A percentile compares a stretch with the other conserved stretches of the same genome.
Conservation (phyloP, 2,888 invertebrate species). For the Crocallis elinguaria region DNA sequence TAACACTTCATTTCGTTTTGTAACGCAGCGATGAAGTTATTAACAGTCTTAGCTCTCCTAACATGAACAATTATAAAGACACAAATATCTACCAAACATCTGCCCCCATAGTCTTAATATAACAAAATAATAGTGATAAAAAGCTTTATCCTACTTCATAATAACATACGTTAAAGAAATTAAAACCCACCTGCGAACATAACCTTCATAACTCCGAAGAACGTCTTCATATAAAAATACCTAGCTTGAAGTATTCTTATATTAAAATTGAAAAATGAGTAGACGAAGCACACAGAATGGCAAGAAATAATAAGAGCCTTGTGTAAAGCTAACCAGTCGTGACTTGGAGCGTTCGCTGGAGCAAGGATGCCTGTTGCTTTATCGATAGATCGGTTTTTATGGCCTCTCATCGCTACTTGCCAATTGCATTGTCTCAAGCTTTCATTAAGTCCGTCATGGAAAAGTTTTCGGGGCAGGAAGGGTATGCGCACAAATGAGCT, state of each 20-base stretch:
- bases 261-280: constrained; percentile 58
- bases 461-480: too few species aligned
- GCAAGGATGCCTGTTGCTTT: constrained; percentile 48
- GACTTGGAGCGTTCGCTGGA: constrained; percentile 65
- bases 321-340: constrained; percentile 76
- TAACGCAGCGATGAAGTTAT: too few species aligned
- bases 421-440: too few species aligned
- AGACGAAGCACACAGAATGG: constrained; percentile 43
- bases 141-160: neutral
- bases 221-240: constrained; percentile 23
- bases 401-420: neutral
- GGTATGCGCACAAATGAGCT: too few species aligned
- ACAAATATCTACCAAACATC: neutral
- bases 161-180: constrained; percentile 4
- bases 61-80: too few species aligned
- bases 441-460: too few species aligned
- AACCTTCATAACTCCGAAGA: neutral
- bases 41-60: too few species aligned
- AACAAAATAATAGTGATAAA: neutral
- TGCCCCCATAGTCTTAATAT: neutral
- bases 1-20: too few species aligned
- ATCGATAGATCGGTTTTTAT: constrained; percentile 30
- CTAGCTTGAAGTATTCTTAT: constrained; percentile 36
- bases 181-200: constrained; percentile 16
- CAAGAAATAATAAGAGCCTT: constrained; percentile 74